phyloP scores from a whole-genome alignment of 2,113 vertebrate species.

The Clarias macrocephalus region DNA sequence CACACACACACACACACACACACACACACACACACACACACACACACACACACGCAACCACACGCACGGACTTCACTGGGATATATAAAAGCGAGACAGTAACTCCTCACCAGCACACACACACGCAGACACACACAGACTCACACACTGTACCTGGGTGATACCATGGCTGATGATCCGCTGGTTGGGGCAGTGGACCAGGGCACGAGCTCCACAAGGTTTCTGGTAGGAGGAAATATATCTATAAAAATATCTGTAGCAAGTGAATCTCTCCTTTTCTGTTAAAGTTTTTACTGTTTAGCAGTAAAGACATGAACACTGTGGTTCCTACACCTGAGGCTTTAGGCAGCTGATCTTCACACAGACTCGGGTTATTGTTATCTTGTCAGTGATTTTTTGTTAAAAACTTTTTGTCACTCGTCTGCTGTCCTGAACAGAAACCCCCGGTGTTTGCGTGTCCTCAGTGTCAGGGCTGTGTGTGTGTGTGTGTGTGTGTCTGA shows the following conservation, averaged over 20 bases:
- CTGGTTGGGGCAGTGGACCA: constrained; percentile 37
- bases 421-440: not conserved
- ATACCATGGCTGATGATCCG: constrained; percentile 15
- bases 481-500: no score
- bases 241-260: not conserved
- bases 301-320: no score
- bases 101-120: no score
- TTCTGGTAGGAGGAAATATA: constrained; percentile 17
- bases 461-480: no score
- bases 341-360: not conserved
- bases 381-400: not conserved
- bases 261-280: not conserved
- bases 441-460: no score
- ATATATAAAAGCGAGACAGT: not conserved
- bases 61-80: not conserved
- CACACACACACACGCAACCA: not conserved
- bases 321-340: not conserved
- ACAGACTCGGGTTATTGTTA: not conserved
- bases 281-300: no score
- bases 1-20: not conserved
- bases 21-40: not conserved
- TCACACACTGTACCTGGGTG: not conserved
- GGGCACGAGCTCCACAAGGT: constrained; percentile 33
- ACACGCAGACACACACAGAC: constrained; percentile 8
- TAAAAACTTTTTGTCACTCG: no score